phyloP scores from a whole-genome alignment of 2,888 invertebrate species.

The Plagiodera versicolora region DNA sequence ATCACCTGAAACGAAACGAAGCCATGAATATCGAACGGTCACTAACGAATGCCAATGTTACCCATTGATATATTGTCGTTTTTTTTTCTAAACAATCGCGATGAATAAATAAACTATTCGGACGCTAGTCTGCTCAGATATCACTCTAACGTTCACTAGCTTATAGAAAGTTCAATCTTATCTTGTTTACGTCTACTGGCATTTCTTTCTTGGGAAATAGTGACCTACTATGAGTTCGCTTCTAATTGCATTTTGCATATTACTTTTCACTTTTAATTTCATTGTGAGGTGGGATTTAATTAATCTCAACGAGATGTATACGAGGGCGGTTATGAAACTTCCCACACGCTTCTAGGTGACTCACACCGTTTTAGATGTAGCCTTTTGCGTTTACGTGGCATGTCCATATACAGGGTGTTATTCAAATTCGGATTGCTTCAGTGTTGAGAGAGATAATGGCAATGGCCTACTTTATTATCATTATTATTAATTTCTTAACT shows the following conservation, averaged over 20 bases:
- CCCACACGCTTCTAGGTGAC: background rate
- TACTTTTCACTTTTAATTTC: background rate
- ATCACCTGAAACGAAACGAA: conserved; percentile 39
- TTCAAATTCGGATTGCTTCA: no score
- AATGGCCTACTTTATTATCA: no score
- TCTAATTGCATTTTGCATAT: background rate
- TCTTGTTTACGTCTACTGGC: background rate
- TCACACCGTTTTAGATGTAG: no score
- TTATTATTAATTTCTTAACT: no score
- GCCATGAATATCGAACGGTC: background rate
- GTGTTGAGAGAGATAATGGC: no score
- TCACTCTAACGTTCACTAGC: background rate
- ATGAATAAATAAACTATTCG: background rate
- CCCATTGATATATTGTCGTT: background rate
- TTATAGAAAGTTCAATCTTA: background rate
- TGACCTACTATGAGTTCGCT: background rate
- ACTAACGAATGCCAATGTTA: background rate
- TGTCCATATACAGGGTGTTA: no score
- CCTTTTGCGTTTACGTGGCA: no score
- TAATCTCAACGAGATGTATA: background rate
- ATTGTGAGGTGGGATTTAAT: background rate
- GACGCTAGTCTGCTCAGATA: background rate
- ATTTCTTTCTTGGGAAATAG: background rate
- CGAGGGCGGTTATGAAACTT: background rate
- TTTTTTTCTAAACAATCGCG: background rate